These are phyloP conservation scores for Drosophila quadrilineata DNA, from an alignment of 1,140 invertebrate species.

Conservation along the genomic window DNA sequence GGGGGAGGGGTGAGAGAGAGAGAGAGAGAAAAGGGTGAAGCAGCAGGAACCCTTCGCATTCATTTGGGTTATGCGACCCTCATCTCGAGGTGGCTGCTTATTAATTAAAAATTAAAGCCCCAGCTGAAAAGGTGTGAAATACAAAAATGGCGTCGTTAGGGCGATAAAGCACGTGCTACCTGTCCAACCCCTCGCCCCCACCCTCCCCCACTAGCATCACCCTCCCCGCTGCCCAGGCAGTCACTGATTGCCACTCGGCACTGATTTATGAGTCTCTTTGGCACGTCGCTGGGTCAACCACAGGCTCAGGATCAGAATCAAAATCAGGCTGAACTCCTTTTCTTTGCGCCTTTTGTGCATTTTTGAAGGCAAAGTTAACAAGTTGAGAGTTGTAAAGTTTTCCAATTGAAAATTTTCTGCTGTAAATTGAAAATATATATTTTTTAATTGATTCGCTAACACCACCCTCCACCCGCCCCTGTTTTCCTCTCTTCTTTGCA, in stretches of 20 bases:
- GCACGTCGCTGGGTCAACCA: slow-evolving; percentile 31
- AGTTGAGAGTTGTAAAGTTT: slow-evolving; percentile 26
- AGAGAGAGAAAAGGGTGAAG: background rate
- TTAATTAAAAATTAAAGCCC: slow-evolving; percentile 80
- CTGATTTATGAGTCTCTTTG: slow-evolving; percentile 71
- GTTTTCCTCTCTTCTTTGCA: slow-evolving; percentile 39
- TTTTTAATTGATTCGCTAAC: slow-evolving; percentile 57
- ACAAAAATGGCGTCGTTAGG: slow-evolving; percentile 69
- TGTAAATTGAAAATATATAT: slow-evolving; percentile 10
- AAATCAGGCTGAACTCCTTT: background rate
- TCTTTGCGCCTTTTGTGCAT: slow-evolving; percentile 44
- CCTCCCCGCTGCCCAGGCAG: too few relatives aligned
- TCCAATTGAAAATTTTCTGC: slow-evolving; percentile 38
- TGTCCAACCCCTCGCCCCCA: background rate
- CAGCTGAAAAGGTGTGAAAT: slow-evolving; percentile 77
- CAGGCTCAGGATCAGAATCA: slow-evolving; percentile 4
- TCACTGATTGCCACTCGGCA: slow-evolving; percentile 7
- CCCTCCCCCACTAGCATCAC: background rate
- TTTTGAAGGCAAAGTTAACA: slow-evolving; percentile 37
- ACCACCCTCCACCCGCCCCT: too few relatives aligned
- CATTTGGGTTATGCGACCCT: slow-evolving; percentile 50
- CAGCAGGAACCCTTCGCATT: too few relatives aligned
- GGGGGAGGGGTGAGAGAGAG: background rate
- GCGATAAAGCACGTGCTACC: slow-evolving; percentile 68
- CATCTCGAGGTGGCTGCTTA: slow-evolving; percentile 67